These are phyloP conservation scores for Anguilla anguilla DNA, from an alignment of 2,797 vertebrate genomes.

Conservation along the genomic window DNA sequence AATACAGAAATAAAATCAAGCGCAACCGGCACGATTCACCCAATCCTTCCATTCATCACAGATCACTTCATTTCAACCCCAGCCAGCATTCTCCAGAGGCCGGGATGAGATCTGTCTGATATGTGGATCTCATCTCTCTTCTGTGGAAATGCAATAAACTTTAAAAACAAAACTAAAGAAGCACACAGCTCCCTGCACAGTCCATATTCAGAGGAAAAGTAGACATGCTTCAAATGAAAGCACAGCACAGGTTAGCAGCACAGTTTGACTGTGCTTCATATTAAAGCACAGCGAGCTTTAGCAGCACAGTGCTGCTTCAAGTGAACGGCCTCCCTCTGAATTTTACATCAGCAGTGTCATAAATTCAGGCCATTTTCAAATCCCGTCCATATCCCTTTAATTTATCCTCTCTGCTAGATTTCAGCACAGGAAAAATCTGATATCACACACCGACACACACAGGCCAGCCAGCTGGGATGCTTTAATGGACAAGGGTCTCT, in stretches of 20 bases:
- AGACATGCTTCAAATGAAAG: conserved; percentile 10
- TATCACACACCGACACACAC: background rate
- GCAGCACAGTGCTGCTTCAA: background rate
- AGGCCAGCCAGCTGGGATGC: background rate
- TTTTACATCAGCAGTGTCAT: background rate
- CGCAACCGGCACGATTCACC: background rate
- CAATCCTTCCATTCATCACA: conserved; percentile 71
- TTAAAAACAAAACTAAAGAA: background rate
- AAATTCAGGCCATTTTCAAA: conserved; percentile 23
- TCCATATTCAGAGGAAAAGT: conserved; percentile 15
- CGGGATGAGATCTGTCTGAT: conserved; percentile 50
- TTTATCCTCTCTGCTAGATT: background rate
- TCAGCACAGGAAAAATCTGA: conserved; percentile 5
- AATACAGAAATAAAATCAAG: background rate
- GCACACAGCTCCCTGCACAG: conserved; percentile 1
- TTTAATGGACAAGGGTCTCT: background rate
- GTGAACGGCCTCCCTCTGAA: too few species aligned
- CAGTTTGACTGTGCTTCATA: too few species aligned
- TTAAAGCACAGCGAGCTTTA: background rate
- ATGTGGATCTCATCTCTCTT: conserved; percentile 6
- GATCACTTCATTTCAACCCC: conserved; percentile 67
- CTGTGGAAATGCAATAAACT: background rate
- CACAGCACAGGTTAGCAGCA: background rate
- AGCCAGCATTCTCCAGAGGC: conserved; percentile 55
- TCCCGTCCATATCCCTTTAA: background rate